phyloP scores from a whole-genome alignment of 2,797 vertebrate genomes.

The Leptatherina wallacei region DNA sequence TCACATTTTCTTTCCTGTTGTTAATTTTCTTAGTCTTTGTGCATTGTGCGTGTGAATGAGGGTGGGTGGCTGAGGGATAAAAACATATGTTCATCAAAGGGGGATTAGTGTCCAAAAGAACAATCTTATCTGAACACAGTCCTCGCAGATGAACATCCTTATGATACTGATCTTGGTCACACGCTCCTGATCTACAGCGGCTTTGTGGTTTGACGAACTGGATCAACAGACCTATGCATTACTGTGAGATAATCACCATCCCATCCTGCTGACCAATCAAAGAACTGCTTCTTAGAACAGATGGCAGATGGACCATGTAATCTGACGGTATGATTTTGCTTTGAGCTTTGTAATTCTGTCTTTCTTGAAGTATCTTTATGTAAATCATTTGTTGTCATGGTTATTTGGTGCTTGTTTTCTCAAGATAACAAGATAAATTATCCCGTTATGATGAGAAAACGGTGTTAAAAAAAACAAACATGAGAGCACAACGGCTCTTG shows the following conservation, averaged over 20 bases:
- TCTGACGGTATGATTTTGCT: constrained; percentile 45
- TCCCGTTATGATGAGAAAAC: too few relatives aligned
- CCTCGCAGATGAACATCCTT: constrained; percentile 46
- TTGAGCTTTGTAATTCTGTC: constrained; percentile 25
- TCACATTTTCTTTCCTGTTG: background rate
- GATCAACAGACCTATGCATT: constrained; percentile 35
- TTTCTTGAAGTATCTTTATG: constrained; percentile 33
- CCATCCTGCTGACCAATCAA: constrained; percentile 50
- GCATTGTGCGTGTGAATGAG: background rate
- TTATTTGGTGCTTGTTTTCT: background rate
- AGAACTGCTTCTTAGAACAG: constrained; percentile 52
- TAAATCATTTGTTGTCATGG: constrained; percentile 12
- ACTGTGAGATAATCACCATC: constrained; percentile 47
- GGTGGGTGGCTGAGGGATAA: constrained; percentile 34
- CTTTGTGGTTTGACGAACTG: constrained; percentile 24
- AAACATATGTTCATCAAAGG: constrained; percentile 70
- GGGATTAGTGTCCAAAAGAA: constrained; percentile 62
- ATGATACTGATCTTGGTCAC: constrained; percentile 29
- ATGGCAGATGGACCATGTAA: constrained; percentile 51
- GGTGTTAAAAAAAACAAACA: too few relatives aligned
- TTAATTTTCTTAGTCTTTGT: background rate
- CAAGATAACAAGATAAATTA: too few relatives aligned
- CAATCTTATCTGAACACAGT: constrained; percentile 57
- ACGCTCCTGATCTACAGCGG: constrained; percentile 41
- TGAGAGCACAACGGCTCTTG: too few relatives aligned